Base-by-base conservation (phyloP, 2,113 vertebrate species). In the Terrapene triunguis region DNA sequence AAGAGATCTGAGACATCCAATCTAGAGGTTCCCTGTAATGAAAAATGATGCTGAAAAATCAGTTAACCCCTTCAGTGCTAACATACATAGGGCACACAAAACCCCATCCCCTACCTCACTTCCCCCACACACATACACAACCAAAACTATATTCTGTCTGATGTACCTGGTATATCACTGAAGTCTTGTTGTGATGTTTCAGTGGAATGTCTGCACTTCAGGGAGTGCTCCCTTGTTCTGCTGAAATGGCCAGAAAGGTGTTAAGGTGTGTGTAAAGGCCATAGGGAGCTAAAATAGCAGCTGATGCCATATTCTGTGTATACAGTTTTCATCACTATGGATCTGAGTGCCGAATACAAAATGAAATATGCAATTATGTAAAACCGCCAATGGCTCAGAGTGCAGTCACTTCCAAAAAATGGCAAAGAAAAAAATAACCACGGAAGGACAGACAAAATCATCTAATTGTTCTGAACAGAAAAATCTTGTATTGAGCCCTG, bases 351-450 rank as follows among this genome's bases (percentile, higher is more conserved):
- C 81, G 93, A 97, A 96, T 93, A 94, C 90, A 93, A 96, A 97
- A 89, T 94, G 89, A 96, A 97, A 96, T 91, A 88, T 87, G 87
- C 92, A 95, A 94, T 97, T 97, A 96, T 93, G 81, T 93, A 92
- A 94, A 97, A 94, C 89, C 93, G 80, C 93, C 92, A 78, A 80
- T 74, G 92, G 81, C 79, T 95, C 74, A 51, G 92, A 88, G 92
- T 95, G 95, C 85, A 0, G 0, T 79, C 80, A 1, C 88, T 91
- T 92, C 92, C 79, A 55, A 91, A 97, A 95, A 89, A 84, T 94
- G 87, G 54, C 89, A 93, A 81, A 93, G 95, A 94, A 96, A 94
- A 86, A 93, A 92, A 96, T 97, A 95, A 65, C 54, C 57, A 94
- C 88, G 85, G 57, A 59, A 97, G 84, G 85, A 93, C 80, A 50